Percentiles rank a stretch among this genome's conserved stretches.
These are phyloP conservation scores for Gymnocheta viridis DNA, from an alignment of 2,888 invertebrate genomes.

Conservation along the genomic window DNA sequence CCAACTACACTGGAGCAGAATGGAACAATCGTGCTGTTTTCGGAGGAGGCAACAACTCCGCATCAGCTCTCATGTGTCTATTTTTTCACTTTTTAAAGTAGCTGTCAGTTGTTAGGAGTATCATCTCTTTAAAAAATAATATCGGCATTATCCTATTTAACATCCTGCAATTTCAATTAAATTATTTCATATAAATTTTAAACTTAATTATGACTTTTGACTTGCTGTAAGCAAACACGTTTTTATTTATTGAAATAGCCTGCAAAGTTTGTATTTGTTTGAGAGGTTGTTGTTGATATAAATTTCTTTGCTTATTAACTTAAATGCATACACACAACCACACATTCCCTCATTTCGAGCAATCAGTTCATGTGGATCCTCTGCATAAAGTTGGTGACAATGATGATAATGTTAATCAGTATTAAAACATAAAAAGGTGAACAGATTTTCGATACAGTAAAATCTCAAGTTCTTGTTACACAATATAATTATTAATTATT, in stretches of 20 bases:
- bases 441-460: background rate
- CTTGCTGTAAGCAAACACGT: constrained; percentile 6
- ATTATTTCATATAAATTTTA: background rate
- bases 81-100: too few species aligned
- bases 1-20: too few species aligned
- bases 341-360: background rate
- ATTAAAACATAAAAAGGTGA: constrained; percentile 2
- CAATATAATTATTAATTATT: too few species aligned
- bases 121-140: too few species aligned
- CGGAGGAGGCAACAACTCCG: too few species aligned
- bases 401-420: constrained; percentile 59
- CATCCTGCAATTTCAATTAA: background rate
- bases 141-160: too few species aligned
- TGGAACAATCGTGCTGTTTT: too few species aligned
- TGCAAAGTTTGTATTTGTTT: constrained; percentile 25
- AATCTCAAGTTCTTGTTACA: background rate
- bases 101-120: too few species aligned
- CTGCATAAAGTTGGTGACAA: constrained; percentile 34
- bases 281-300: constrained; percentile 5
- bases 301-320: constrained; percentile 39
- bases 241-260: constrained; percentile 21
- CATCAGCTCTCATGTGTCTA: too few species aligned
- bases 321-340: constrained; percentile 1
- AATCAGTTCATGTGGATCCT: background rate
- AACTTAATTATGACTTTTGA: constrained; percentile 22